Evolutionary conservation across 2,113 vertebrate species (phyloP), one percentile per base, ranked within the genome.

Genomic region (Xiphias gladius): DNA sequence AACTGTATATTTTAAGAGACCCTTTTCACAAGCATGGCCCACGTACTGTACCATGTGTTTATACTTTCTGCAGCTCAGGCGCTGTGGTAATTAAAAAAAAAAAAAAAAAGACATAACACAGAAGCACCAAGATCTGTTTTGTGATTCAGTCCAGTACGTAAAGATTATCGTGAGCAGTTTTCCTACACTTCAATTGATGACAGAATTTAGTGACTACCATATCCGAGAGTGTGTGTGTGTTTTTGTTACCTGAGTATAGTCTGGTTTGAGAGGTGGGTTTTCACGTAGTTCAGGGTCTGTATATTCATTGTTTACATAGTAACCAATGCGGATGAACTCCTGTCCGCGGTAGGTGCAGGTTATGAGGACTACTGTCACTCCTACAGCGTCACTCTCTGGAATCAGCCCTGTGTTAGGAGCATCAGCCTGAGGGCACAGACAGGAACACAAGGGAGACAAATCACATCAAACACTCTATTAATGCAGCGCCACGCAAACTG

Each of bases 221-320:
- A 13, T 69, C 1, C 9, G 22, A 65, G 37, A 67, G 22, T 28
- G 41, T 58, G 30, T 35, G 11, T 64, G 46, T 70, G 24, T 70
- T 28, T 58, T 5, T 26, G 6, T 82, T 94, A 98, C 97, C 97
- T 98, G 96, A 43, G 95, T 78, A 86, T 98, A 98, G 92, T 97
- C 93, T 19, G 97, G 96, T 89, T 97, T 97, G 24, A 94, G 76
- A 6, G 97, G 97, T 0, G 97, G 97, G 89, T 97, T 97, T 89
- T 98, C 97, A 22, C 96, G 93, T 46, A 97, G 95, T 80, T 98
- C 97, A 0, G 96, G 95, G 28, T 96, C 95, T 0, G 95, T 96
- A 88, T 98, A 98, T 88, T 98, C 97, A 39, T 98, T 98, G 93
- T 98, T 98, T 71, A 98, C 97, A 2, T 98, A 98, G 88, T 98